Conservation (phyloP, 2,888 invertebrate species). For the Glaucopsyche alexis region DNA sequence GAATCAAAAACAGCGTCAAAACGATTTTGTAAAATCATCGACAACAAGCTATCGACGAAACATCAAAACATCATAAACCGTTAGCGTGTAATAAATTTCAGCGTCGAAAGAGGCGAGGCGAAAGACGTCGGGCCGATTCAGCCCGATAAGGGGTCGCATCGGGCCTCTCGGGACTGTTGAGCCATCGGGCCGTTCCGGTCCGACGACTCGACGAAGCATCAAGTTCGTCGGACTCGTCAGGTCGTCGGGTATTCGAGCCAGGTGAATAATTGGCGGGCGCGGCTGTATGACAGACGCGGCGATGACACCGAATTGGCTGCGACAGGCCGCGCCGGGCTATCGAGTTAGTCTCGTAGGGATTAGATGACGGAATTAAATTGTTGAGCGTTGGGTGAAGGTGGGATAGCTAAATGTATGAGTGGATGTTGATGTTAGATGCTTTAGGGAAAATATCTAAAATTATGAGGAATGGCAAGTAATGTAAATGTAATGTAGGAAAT, state of each 20-base stretch:
- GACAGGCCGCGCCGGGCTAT: constrained; percentile 34
- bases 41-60: background rate
- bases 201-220: background rate
- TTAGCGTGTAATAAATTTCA: constrained; percentile 2
- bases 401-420: no score
- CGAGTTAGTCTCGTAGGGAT: constrained; percentile 10
- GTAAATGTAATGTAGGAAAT: no score
- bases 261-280: constrained; percentile 42
- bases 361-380: background rate
- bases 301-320: constrained; percentile 37
- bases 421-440: no score
- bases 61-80: background rate
- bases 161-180: background rate
- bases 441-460: no score
- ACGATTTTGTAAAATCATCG: constrained; percentile 4
- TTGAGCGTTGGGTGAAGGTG: no score
- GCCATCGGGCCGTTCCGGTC: background rate
- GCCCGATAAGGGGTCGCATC: background rate
- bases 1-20: constrained; percentile 11
- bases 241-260: background rate
- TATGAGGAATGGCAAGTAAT: no score
- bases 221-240: constrained; percentile 4
- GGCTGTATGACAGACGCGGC: constrained; percentile 39
- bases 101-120: background rate
- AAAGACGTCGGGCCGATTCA: background rate